phyloP scores from a whole-genome alignment of 2,888 invertebrate species.

The Drosophila tanythrix region DNA sequence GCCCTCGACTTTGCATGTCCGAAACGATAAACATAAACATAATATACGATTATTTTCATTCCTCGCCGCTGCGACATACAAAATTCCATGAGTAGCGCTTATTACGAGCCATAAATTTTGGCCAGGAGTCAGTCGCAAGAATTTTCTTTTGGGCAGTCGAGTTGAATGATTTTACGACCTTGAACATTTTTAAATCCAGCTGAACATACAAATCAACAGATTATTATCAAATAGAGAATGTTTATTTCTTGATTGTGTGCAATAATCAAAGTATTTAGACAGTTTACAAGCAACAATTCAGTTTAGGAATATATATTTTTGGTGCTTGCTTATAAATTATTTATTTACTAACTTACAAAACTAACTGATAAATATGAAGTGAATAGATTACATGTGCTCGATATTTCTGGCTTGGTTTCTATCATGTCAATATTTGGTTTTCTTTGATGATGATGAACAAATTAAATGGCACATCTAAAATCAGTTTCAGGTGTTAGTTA shows the following conservation, averaged over 20 bases:
- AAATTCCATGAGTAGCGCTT: conserved; percentile 57
- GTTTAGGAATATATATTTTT: too few relatives aligned
- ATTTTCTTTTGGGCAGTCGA: not conserved
- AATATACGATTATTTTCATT: conserved; percentile 48
- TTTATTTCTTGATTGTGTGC: not conserved
- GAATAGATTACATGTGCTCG: not conserved
- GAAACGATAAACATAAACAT: conserved; percentile 77
- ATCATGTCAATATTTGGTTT: not conserved
- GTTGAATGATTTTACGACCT: conserved; percentile 4
- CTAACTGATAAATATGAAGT: not conserved
- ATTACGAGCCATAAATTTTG: conserved; percentile 68
- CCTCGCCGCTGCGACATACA: conserved; percentile 40
- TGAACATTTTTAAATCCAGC: not conserved
- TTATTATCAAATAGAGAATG: not conserved
- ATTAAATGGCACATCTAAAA: not conserved
- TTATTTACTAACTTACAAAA: not conserved
- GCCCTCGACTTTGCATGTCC: conserved; percentile 63
- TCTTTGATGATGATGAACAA: not conserved
- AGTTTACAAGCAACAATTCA: not conserved
- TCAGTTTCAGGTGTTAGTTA: not conserved
- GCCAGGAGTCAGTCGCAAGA: not conserved
- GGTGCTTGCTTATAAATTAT: not conserved
- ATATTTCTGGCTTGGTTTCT: not conserved
- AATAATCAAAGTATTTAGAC: not conserved
- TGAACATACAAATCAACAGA: not conserved